Evolutionary conservation across 2,797 vertebrate species (phyloP), one percentile per base, ranked within the genome.

Genomic region (Acanthurus lineatus): DNA sequence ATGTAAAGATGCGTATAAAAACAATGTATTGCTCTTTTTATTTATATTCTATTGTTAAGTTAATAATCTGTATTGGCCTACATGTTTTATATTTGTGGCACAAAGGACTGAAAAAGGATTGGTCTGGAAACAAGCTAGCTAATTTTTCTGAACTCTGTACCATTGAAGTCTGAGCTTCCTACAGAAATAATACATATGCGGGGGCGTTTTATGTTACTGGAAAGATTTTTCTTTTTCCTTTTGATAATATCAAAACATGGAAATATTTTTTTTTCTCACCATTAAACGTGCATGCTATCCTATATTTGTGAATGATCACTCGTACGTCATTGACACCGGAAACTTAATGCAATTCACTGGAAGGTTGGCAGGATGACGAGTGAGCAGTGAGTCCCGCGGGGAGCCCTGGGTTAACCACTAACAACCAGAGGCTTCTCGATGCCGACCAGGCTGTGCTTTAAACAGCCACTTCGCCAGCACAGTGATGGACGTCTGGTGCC

Each of bases 381-480:
- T 73, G 81, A 91, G 85, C 78, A 77, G 85, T 35, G 61, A 79
- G 68, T 75, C 82, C 80, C 68, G 47, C 70, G 77, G 89, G 89
- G 90, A 88, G 67, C 63, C 70, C 59, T 58, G 88, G 91, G 92
- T 92, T 93, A 92, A 93, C 93, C 94, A 83, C 93, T 91, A 91
- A 92, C 82, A 84, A 87, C 86, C 84, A 77, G 69, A 77, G 85
- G 82, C 83, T 88, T 92, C 91, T 88, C 92, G 90, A 60, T 47
- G 57, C 82, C 53, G 89, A 91, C 91, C 92, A 68, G 76, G 58
- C 86, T 76, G 82, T 20, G 72, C 86, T 91, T 88, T 90, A 88
- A 90, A 86, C 83, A 69, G 77, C 85, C 57, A 52, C 83, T 76
- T 65, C 42, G 86, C 90, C 90, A 91, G 86, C 79, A 62, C 79